A percentile compares a stretch with the other conserved stretches of the same genome.
Evolutionary conservation across 2,113 vertebrate species (phyloP).

Genomic region (Larimichthys crocea): DNA sequence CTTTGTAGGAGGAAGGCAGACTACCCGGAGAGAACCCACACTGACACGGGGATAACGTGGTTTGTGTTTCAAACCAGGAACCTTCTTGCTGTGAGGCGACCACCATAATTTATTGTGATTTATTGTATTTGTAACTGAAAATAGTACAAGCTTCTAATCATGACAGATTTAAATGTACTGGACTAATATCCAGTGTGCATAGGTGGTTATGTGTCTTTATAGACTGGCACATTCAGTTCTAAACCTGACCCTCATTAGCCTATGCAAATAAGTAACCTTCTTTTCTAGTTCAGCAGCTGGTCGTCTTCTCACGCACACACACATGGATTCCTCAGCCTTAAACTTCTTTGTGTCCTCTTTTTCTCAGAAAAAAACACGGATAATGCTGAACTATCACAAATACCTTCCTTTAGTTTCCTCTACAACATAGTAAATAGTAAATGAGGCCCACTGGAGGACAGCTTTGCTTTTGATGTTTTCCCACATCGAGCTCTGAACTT

Average conservation of each 20-base stretch:
- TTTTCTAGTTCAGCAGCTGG: slow-evolving; percentile 48
- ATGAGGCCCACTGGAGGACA: slow-evolving; percentile 21
- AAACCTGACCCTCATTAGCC: slow-evolving; percentile 73
- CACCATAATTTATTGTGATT: background rate
- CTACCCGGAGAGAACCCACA: too few species aligned
- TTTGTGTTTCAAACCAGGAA: too few species aligned
- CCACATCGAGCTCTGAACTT: slow-evolving; percentile 17
- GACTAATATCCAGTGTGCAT: slow-evolving; percentile 13
- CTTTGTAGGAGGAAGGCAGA: too few species aligned
- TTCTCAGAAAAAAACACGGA: slow-evolving; percentile 26
- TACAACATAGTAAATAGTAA: slow-evolving; percentile 27
- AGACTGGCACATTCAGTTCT: slow-evolving; percentile 20
- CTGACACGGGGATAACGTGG: too few species aligned
- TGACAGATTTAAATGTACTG: background rate
- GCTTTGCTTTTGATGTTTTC: slow-evolving; percentile 38
- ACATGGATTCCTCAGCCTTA: slow-evolving; percentile 21
- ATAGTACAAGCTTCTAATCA: background rate
- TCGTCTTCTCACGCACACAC: slow-evolving; percentile 39
- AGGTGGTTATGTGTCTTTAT: slow-evolving; percentile 31
- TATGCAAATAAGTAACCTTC: slow-evolving; percentile 71
- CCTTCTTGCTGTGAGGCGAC: too few species aligned
- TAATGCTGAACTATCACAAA: slow-evolving; percentile 35
- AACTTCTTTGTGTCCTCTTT: slow-evolving; percentile 49
- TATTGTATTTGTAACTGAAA: background rate
- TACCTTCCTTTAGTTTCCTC: slow-evolving; percentile 15